Conservation (phyloP, 2,113 vertebrate genomes). For the human region GRCh38 chr4:151992001-151992500, state of each 20-base stretch:
- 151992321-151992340: constrained; percentile 86
- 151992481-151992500: constrained; percentile 75
- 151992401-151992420: constrained; percentile 77
- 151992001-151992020: constrained; percentile 88
- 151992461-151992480: constrained; percentile 84
- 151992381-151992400: constrained; percentile 81
- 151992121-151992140: constrained; percentile 77
- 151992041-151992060: constrained; percentile 88
- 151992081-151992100: constrained; percentile 87
- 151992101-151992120: constrained; percentile 85
- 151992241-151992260: constrained; percentile 82
- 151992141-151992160: constrained; percentile 67
- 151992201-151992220: constrained; percentile 85
- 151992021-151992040: constrained; percentile 88
- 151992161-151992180: constrained; percentile 75
- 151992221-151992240: constrained; percentile 87
- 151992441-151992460: constrained; percentile 76
- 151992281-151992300: constrained; percentile 83
- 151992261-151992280: constrained; percentile 84
- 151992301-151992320: constrained; percentile 86
- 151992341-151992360: constrained; percentile 82
- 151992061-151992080: constrained; percentile 89
- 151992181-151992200: constrained; percentile 78
- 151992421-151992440: constrained; percentile 76
- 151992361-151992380: constrained; percentile 76